Base-by-base conservation (phyloP, 2,888 invertebrate species). In the Labia minor region DNA sequence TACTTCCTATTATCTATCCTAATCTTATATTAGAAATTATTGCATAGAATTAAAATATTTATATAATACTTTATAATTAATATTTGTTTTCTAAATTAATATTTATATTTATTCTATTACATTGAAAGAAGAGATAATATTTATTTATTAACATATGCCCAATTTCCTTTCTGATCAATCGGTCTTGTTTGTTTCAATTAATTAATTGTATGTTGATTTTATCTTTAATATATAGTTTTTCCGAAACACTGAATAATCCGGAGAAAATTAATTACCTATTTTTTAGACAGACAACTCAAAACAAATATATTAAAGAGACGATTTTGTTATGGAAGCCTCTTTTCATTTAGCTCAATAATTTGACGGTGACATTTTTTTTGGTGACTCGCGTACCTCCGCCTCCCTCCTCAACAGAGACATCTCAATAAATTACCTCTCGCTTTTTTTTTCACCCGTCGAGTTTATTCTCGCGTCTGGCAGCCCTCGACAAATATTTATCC, bases 401-500 rank as follows among this genome's bases (percentile, higher is more conserved):
- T 49, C 49, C 8, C 49, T 49, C 14, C 49, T 49, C 49, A 49
- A 49, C 6, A 49, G 16, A 49, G 49, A 49, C 49, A 49, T 49
- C 49, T 49, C 49, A 49, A 49, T 49, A 49, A 49, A 49, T 49
- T 49, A 49, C 49, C 49, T 49, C 49, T n/a, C 49, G 14, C 49
- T 49, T 49, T 49, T 49, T 49, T 49, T 49, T 49, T 49, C n/a
- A 8, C 8, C 26, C 26, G 49, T 16, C 49, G 49, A 49, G 49
- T 49, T 49, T 49, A 49, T 49, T 49, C 49, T 49, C 49, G 49
- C 49, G 49, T 49, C 49, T 49, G 49, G 49, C 49, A 14, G 49
- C n/a, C 49, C 49, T n/a, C 49, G 49, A 49, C 49, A 49, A 49
- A 49, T 49, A 49, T 49, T 49, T 49, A 49, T 49, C 49, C 49